Evolutionary conservation across 53 echinoderm and acorn worm genomes (phyloP).

Genomic region (Astropecten irregularis): DNA sequence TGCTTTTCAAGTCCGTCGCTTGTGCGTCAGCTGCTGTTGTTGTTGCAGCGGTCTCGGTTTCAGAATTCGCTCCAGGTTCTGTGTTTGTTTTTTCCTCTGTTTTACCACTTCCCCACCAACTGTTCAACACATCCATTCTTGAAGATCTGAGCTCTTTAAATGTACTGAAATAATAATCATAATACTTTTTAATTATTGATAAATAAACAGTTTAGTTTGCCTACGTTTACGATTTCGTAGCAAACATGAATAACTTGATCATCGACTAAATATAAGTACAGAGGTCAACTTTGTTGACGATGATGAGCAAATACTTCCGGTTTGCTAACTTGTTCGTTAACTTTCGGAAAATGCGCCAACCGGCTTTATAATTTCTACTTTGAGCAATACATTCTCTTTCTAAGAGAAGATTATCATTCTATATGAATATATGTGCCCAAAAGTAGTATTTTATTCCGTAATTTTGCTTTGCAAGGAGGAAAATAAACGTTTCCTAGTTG

Average conservation of each 20-base stretch:
- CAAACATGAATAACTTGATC: background rate
- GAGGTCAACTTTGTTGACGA: conserved; percentile 40
- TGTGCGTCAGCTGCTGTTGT: background rate
- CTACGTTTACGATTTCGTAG: background rate
- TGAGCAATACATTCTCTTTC: too few relatives aligned
- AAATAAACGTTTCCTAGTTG: background rate
- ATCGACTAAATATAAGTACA: background rate
- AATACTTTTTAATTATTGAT: background rate
- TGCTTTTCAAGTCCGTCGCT: background rate
- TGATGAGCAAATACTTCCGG: conserved; percentile 17
- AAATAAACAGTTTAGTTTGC: background rate
- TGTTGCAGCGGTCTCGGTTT: conserved; percentile 14
- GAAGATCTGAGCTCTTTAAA: background rate
- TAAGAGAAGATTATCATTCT: background rate
- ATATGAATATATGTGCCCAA: background rate
- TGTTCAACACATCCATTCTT: conserved; percentile 85
- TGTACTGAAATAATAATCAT: background rate
- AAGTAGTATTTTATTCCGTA: background rate
- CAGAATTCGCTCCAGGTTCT: conserved; percentile 25
- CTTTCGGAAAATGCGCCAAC: conserved; percentile 6
- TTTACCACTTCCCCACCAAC: conserved; percentile 89
- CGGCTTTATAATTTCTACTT: too few relatives aligned
- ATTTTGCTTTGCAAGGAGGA: too few relatives aligned
- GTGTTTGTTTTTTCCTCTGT: conserved; percentile 37
- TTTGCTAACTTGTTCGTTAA: background rate